phyloP scores from a whole-genome alignment of 2,113 vertebrate genomes.

The Stegastes partitus region DNA sequence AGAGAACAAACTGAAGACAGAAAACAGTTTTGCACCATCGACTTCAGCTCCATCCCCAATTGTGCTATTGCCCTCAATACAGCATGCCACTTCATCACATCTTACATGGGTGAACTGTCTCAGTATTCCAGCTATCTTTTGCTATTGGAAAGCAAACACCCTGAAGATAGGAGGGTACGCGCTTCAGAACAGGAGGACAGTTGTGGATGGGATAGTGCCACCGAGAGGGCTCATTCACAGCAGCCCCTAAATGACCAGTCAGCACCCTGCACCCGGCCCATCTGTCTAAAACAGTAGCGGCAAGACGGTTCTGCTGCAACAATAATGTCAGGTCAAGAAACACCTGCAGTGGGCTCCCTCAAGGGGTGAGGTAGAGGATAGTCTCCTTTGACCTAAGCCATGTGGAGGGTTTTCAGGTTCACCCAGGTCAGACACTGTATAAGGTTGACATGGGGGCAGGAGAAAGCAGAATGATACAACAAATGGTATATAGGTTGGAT shows the following conservation, averaged over 20 bases:
- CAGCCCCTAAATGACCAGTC: constrained; percentile 25
- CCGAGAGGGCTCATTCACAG: constrained; percentile 15
- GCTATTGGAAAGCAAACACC: not conserved
- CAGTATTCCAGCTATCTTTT: not conserved
- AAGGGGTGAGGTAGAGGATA: not conserved
- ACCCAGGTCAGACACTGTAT: not conserved
- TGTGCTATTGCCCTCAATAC: not conserved
- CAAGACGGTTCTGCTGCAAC: constrained; percentile 1
- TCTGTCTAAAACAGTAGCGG: constrained; percentile 9
- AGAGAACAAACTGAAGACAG: not conserved
- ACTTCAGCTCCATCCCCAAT: not conserved
- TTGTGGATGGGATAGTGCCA: constrained; percentile 1
- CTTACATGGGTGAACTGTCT: constrained; percentile 12
- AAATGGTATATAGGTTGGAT: not conserved
- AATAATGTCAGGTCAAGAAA: not conserved
- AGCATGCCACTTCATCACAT: not conserved
- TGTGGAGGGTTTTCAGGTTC: constrained; percentile 2
- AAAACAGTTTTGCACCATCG: not conserved
- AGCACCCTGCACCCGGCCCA: constrained; percentile 9
- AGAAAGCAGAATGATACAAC: not conserved
- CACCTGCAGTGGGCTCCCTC: not conserved
- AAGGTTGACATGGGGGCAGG: not conserved
- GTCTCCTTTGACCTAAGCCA: not conserved
- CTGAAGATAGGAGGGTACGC: not conserved
- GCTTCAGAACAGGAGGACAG: not conserved